phyloP scores from a whole-genome alignment of 2,888 invertebrate species.

The Lasioglossum zephyrum region DNA sequence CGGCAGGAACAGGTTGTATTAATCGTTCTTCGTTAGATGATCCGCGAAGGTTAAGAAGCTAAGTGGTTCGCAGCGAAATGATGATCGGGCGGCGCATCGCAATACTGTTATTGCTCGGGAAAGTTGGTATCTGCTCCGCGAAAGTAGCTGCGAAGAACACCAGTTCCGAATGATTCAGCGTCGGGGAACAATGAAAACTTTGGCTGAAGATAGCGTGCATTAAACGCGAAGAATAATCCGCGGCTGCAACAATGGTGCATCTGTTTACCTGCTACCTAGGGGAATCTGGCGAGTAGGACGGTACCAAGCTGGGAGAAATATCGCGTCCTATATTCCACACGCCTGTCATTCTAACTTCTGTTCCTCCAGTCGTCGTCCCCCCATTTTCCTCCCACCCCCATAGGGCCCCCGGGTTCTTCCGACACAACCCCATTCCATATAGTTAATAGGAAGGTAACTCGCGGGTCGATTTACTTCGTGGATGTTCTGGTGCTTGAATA shows the following conservation, averaged over 20 bases:
- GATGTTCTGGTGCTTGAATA: conserved; percentile 42
- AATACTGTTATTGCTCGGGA: conserved; percentile 41
- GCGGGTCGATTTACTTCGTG: conserved; percentile 53
- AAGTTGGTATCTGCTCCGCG: conserved; percentile 42
- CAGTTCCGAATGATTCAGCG: conserved; percentile 52
- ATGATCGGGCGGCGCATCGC: conserved; percentile 35
- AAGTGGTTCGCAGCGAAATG: conserved; percentile 7
- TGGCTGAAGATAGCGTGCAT: conserved; percentile 42
- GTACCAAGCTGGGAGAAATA: conserved; percentile 35
- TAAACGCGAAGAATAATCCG: conserved; percentile 57
- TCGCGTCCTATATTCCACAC: conserved; percentile 42
- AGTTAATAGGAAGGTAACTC: conserved; percentile 57
- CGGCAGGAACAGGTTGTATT: background rate
- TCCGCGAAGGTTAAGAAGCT: conserved; percentile 4
- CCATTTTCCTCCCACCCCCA: background rate
- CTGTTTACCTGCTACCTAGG: conserved; percentile 47
- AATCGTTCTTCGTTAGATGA: conserved; percentile 5
- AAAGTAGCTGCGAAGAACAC: conserved; percentile 46
- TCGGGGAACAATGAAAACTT: conserved; percentile 58
- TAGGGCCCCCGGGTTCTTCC: background rate
- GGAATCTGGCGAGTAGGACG: conserved; percentile 22
- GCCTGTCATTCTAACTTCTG: conserved; percentile 44
- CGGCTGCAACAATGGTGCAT: conserved; percentile 46
- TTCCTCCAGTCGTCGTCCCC: background rate
- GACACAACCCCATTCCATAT: conserved; percentile 22